These are phyloP conservation scores for Brevimyrus niger DNA, from an alignment of 2,113 vertebrate genomes.

Conservation along the genomic window DNA sequence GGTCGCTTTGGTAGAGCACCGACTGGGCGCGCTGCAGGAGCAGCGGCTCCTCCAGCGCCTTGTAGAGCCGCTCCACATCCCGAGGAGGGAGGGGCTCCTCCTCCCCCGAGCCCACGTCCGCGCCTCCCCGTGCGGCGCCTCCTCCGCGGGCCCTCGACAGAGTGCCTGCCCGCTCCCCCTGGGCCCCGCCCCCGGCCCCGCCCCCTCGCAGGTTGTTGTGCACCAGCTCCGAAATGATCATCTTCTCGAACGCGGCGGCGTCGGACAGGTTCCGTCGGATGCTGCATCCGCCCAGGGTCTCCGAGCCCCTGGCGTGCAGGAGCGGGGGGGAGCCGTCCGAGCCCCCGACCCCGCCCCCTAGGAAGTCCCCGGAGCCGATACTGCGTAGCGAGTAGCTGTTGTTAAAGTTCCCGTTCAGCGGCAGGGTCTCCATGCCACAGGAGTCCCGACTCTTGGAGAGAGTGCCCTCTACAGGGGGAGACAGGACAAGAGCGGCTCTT, in stretches of 20 bases:
- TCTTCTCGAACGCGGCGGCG: slow-evolving; percentile 84
- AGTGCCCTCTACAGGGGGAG: slow-evolving; percentile 66
- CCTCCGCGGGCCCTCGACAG: slow-evolving; percentile 37
- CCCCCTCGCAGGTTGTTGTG: slow-evolving; percentile 72
- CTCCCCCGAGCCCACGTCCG: slow-evolving; percentile 27
- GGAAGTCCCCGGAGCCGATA: slow-evolving; percentile 73
- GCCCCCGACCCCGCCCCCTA: slow-evolving; percentile 51
- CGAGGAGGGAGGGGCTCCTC: slow-evolving; percentile 58
- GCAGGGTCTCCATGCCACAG: slow-evolving; percentile 83
- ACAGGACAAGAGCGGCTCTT: neutral
- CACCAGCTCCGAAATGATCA: slow-evolving; percentile 92
- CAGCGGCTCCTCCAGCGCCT: slow-evolving; percentile 84
- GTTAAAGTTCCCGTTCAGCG: slow-evolving; percentile 91
- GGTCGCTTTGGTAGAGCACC: slow-evolving; percentile 85
- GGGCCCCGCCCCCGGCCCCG: slow-evolving; percentile 40
- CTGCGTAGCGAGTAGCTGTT: slow-evolving; percentile 88
- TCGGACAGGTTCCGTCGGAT: slow-evolving; percentile 76
- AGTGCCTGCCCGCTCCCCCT: slow-evolving; percentile 34
- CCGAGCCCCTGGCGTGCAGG: slow-evolving; percentile 57
- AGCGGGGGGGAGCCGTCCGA: slow-evolving; percentile 45
- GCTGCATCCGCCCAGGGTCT: slow-evolving; percentile 53
- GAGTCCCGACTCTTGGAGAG: slow-evolving; percentile 74
- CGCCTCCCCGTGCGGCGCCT: neutral
- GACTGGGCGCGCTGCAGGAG: slow-evolving; percentile 84
- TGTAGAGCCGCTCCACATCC: slow-evolving; percentile 87